Conservation (phyloP, 1,140 invertebrate species). For the Drosophila ficusphila region DNA sequence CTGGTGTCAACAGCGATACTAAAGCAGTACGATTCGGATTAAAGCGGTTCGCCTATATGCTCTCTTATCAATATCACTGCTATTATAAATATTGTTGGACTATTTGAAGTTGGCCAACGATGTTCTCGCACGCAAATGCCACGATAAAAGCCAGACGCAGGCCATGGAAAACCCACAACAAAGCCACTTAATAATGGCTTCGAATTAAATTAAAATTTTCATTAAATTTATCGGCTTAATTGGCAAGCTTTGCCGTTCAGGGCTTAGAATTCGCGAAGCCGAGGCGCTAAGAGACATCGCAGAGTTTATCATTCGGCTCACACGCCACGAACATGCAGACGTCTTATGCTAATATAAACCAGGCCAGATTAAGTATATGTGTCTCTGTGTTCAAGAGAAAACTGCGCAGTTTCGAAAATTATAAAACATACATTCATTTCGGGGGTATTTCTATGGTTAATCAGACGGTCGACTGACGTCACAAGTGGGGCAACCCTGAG, state of each 20-base stretch:
- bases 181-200: constrained; percentile 21
- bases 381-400: not conserved
- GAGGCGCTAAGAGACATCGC: constrained; percentile 3
- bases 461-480: constrained; percentile 25
- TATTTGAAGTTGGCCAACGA: constrained; percentile 15
- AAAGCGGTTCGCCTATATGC: constrained; percentile 12
- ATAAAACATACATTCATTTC: constrained; percentile 24
- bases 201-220: constrained; percentile 20
- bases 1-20: constrained; percentile 25
- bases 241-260: not conserved
- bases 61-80: constrained; percentile 14
- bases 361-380: constrained; percentile 17
- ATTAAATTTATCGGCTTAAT: constrained; percentile 18
- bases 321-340: constrained; percentile 25
- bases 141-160: constrained; percentile 37
- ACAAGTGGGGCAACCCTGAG: constrained; percentile 42
- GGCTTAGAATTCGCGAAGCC: constrained; percentile 1
- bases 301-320: constrained; percentile 31
- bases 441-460: constrained; percentile 7
- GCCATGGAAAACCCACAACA: constrained; percentile 12
- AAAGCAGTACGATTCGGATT: not conserved
- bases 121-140: not conserved
- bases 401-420: constrained; percentile 40
- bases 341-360: constrained; percentile 44
- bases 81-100: constrained; percentile 13